Evolutionary conservation across 1,140 invertebrate species (phyloP), one percentile per base, ranked within the genome.

Genomic region (Venustaconcha ellipsiformis): DNA sequence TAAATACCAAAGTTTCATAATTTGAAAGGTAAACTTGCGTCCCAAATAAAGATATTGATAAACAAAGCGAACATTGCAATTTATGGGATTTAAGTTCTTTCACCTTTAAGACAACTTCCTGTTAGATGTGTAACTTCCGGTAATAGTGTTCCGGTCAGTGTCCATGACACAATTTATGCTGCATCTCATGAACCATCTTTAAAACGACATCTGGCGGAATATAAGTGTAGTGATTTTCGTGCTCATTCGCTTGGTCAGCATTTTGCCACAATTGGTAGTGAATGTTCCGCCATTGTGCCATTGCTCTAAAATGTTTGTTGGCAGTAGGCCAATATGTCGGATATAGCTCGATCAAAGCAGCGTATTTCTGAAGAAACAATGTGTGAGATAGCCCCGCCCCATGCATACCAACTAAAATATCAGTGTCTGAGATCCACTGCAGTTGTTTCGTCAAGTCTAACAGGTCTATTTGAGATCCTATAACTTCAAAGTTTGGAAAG

Each of bases 361-460:
- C 96, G 96, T 97, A 98, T 88, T 97, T 94, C 1, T 97, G 97
- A 81, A 98, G 90, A 90, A 99, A 99, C 72, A 99, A 90, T 57
- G 96, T 89, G 91, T 99, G 97, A 1, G 97, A 97, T 17, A 99
- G 88, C 0, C 97, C 97, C 78, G 97, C 96, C 23, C 97, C 97
- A 89, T 99, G 97, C 90, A 99, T 97, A 48, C 97, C 97, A 86
- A 98, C 95, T 74, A 98, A 94, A 78, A 99, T 93, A 90, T 98
- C 96, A 1, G 95, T 93, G 83, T 97, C 96, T 62, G 78, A 48
- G 20, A 84, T 75, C 1, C 70, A 18, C 59, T 73, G 15, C 23
- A 86, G 66, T 71, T 86, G 84, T 57, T 83, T 56, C 23, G 59
- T 60, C 76, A 86, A 78, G 2, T 67, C 23, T 17, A 82, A 68